Percentiles rank a stretch among this genome's conserved stretches.
These are phyloP conservation scores for Hippoglossus stenolepis DNA, from an alignment of 2,113 vertebrate genomes.

Conservation along the genomic window DNA sequence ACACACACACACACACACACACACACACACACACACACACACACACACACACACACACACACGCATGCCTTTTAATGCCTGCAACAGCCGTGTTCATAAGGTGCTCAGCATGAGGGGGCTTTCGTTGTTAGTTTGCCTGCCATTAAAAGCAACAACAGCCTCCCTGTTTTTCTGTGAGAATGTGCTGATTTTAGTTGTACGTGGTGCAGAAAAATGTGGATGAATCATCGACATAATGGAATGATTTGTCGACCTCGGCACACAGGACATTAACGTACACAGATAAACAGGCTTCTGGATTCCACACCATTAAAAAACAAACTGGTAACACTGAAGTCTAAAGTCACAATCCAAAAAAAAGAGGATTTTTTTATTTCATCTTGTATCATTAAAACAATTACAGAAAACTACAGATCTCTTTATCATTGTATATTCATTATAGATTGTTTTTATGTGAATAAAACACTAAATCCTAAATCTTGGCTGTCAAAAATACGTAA, in stretches of 20 bases:
- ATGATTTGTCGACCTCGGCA: neutral
- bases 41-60: slow-evolving; percentile 11
- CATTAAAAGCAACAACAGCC: slow-evolving; percentile 40
- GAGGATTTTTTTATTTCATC: no score
- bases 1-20: slow-evolving; percentile 7
- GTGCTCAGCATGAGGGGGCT: slow-evolving; percentile 24
- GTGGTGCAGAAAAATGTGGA: slow-evolving; percentile 15
- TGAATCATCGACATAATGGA: slow-evolving; percentile 17
- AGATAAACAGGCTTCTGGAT: neutral
- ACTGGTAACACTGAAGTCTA: neutral
- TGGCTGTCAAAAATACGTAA: slow-evolving; percentile 38
- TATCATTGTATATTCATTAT: no score
- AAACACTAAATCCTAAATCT: neutral
- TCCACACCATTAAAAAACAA: slow-evolving; percentile 12
- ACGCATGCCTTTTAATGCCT: slow-evolving; percentile 33
- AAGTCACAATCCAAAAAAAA: no score
- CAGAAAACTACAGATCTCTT: no score
- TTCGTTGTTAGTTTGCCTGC: slow-evolving; percentile 26
- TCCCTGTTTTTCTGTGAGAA: slow-evolving; percentile 31
- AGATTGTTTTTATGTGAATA: no score
- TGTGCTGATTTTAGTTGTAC: neutral
- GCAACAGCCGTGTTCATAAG: slow-evolving; percentile 22
- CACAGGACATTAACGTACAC: slow-evolving; percentile 5
- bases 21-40: slow-evolving; percentile 1
- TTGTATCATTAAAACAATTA: no score